Base-by-base conservation (phyloP, 2,113 vertebrate species). In the Nycticorax nycticorax region DNA sequence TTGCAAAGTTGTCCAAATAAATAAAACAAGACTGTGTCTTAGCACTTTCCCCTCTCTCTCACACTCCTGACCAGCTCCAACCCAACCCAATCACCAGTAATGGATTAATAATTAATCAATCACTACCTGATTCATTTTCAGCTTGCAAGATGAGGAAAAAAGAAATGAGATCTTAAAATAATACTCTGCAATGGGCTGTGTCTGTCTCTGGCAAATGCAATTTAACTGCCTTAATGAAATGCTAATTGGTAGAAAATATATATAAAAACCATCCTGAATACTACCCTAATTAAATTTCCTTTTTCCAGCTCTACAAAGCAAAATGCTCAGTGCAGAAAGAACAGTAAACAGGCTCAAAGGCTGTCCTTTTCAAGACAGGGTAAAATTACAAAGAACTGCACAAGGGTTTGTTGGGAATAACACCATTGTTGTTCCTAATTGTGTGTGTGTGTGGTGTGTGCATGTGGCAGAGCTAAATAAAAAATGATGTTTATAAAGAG, bases 141-240 rank as follows among this genome's bases (percentile, higher is more conserved):
- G 88, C 85, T 96, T 88, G 50, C 80, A 71, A 90, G 96, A 94
- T 5, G 21, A 41, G 63, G 63, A 86, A 92, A 96, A 73, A 69
- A 87, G 45, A 78, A 93, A 94, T 88, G 76, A 96, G 89, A 71
- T 97, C 95, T 96, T 94, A 97, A 97, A 97, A 97, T 96, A 97
- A 98, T 97, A 50, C 45, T 68, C 92, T 39, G 69, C 89, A 95
- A 96, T 96, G 95, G 89, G 71, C 77, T 94, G 88, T 92, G 92
- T 96, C 92, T 94, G 92, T 97, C 97, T 96, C 93, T 52, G 74
- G 96, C 90, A 98, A 98, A 98, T 97, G 88, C 93, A 97, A 97
- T 98, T 96, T 96, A 98, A 96, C 91, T 80, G 96, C 96, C 95
- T 98, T 98, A 98, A 98, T 98, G 97, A 97, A 97, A 97, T 96